Percentiles rank a stretch among this genome's conserved stretches.
These are phyloP conservation scores for Hycleus phaleratus DNA, from an alignment of 1,140 invertebrate species.

Conservation along the genomic window DNA sequence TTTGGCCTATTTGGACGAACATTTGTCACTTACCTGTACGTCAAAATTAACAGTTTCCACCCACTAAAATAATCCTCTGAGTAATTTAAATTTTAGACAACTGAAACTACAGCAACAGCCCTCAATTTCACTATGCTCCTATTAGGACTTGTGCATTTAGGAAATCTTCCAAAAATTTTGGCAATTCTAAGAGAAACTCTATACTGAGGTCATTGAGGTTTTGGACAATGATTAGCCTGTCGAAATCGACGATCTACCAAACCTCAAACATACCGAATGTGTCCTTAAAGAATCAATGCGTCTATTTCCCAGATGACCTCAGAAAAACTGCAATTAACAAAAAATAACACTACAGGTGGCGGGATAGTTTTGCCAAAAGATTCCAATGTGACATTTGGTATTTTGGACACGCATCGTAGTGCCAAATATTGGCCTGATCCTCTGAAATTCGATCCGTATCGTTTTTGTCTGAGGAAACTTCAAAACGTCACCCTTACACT, in stretches of 20 bases:
- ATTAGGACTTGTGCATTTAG: slow-evolving; percentile 11
- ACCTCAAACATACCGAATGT: slow-evolving; percentile 53
- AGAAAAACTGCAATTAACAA: too few species aligned
- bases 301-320: slow-evolving; percentile 42
- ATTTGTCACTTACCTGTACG: too few species aligned
- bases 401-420: neutral
- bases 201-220: slow-evolving; percentile 48
- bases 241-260: slow-evolving; percentile 46
- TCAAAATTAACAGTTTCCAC: too few species aligned
- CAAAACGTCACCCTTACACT: neutral
- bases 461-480: neutral
- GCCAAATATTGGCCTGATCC: slow-evolving; percentile 4
- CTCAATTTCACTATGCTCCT: slow-evolving; percentile 12
- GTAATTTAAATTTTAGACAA: slow-evolving; percentile 1
- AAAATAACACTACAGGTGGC: neutral
- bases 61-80: too few species aligned
- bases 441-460: slow-evolving; percentile 1
- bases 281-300: slow-evolving; percentile 55
- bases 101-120: slow-evolving; percentile 13
- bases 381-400: neutral
- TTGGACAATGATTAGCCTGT: slow-evolving; percentile 36
- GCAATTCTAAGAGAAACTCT: slow-evolving; percentile 36
- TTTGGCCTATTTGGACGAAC: too few species aligned
- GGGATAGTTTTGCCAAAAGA: neutral
- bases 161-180: neutral